These are phyloP conservation scores for Aspiorhynchus laticeps DNA, from an alignment of 2,113 vertebrate genomes.

Conservation along the genomic window DNA sequence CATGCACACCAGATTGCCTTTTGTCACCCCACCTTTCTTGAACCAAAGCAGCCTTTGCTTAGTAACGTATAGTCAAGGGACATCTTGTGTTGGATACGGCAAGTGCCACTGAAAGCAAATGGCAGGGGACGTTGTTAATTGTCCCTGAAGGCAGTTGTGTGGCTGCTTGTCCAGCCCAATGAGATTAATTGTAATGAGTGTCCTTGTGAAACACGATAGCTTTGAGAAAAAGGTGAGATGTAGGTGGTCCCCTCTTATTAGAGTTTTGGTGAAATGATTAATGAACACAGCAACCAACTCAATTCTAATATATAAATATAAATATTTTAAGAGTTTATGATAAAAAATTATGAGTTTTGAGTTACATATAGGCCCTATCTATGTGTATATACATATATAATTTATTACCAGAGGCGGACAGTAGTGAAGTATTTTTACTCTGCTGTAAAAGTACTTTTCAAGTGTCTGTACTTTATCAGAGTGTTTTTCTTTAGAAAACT, in stretches of 20 bases:
- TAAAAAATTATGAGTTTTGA: conserved; percentile 8
- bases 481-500: no score
- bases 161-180: conserved; percentile 37
- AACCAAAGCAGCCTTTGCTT: conserved; percentile 44
- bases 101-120: conserved; percentile 33
- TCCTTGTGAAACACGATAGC: conserved; percentile 39
- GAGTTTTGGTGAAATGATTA: not conserved
- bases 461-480: no score
- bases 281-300: not conserved
- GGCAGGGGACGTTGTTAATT: conserved; percentile 50
- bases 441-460: no score
- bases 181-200: conserved; percentile 45
- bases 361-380: not conserved
- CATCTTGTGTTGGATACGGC: conserved; percentile 45
- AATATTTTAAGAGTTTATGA: not conserved
- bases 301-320: no score
- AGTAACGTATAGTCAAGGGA: conserved; percentile 47
- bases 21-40: conserved; percentile 44
- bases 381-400: not conserved
- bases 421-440: no score
- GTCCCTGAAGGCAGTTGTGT: conserved; percentile 48
- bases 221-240: conserved; percentile 11
- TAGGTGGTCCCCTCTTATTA: not conserved
- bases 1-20: conserved; percentile 33
- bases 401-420: no score